phyloP scores from a whole-genome alignment of 2,888 invertebrate genomes.

The Lasioglossum marginatum region DNA sequence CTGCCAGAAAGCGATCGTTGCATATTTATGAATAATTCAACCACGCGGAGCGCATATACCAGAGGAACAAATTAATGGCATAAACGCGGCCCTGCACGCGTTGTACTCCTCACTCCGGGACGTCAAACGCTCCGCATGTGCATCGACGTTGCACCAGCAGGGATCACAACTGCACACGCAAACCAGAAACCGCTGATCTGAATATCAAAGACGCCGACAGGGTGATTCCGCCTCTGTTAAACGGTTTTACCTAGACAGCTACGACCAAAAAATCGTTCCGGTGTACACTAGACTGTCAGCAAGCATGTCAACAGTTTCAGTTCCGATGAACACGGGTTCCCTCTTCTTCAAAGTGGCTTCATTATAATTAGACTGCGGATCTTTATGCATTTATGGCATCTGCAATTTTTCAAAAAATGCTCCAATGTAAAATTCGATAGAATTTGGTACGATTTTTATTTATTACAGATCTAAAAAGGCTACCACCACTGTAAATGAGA shows the following conservation, averaged over 20 bases:
- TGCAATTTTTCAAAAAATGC: too few species aligned
- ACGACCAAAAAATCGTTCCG: background rate
- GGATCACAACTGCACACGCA: constrained; percentile 54
- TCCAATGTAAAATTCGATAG: too few species aligned
- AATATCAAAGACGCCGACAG: constrained; percentile 73
- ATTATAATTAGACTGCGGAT: too few species aligned
- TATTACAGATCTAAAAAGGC: too few species aligned
- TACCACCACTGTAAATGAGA: too few species aligned
- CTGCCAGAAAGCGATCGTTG: constrained; percentile 28
- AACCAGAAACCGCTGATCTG: constrained; percentile 67
- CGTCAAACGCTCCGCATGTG: constrained; percentile 48
- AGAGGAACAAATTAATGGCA: constrained; percentile 57
- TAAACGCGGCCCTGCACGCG: constrained; percentile 52
- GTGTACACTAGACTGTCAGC: constrained; percentile 18
- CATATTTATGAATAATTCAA: constrained; percentile 58
- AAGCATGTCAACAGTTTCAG: background rate
- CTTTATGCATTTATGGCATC: too few species aligned
- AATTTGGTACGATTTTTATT: too few species aligned
- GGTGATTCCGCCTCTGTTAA: constrained; percentile 26
- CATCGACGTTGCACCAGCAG: constrained; percentile 44
- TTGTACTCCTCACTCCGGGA: constrained; percentile 47
- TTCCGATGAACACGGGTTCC: background rate
- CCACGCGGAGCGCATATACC: constrained; percentile 25
- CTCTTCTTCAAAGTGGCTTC: background rate
- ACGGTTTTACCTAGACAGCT: constrained; percentile 15